These are phyloP conservation scores for Varecia variegata DNA, from an alignment of 2,797 vertebrate genomes.

Conservation along the genomic window DNA sequence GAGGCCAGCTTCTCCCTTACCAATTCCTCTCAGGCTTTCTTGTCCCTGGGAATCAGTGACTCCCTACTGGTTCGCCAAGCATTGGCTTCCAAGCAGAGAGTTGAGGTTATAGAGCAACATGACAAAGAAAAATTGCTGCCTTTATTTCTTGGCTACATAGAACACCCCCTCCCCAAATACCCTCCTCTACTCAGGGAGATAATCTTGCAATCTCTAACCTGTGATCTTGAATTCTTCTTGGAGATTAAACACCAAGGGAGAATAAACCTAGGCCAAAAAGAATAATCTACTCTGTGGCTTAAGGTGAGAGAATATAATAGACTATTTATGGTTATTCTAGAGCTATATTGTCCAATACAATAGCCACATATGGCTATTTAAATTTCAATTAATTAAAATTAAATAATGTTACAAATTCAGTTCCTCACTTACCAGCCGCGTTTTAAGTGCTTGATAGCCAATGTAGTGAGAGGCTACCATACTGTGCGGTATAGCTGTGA, in stretches of 20 bases:
- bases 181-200: neutral
- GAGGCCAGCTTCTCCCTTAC: neutral
- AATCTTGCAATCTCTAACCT: neutral
- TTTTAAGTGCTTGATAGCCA: neutral
- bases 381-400: neutral
- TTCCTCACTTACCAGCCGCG: neutral
- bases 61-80: neutral
- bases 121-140: neutral
- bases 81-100: slow-evolving; percentile 14
- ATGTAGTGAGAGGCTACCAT: neutral
- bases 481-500: neutral
- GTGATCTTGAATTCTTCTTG: neutral
- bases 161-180: neutral
- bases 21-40: neutral
- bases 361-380: neutral
- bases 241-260: neutral
- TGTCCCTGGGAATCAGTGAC: neutral
- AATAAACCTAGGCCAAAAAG: neutral
- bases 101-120: neutral
- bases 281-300: neutral
- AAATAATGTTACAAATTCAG: neutral
- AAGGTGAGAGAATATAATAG: neutral
- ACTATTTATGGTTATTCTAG: neutral
- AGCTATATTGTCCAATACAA: neutral
- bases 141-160: neutral